Base-by-base conservation (phyloP, 2,113 vertebrate genomes). In the Callipepla squamata region DNA sequence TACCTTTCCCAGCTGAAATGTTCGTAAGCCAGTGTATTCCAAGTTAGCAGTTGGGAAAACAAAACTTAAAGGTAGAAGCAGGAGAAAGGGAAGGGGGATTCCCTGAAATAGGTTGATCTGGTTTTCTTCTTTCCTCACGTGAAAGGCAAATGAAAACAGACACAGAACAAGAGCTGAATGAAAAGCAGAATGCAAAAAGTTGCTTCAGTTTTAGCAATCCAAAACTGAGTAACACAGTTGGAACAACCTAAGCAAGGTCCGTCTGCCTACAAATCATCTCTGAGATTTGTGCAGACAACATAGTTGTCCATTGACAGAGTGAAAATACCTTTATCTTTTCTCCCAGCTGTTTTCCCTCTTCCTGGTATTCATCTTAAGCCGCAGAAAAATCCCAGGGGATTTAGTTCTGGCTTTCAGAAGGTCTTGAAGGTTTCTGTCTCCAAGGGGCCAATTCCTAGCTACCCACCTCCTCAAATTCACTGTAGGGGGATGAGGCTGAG, bases 401-500 rank as follows among this genome's bases (percentile, higher is more conserved):
- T 55, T 32, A 53, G 73, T 72, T 55, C 16, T 23, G 42, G 44
- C 61, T 90, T 77, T n/a, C 85, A 79, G 42, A 13, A 0, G 7
- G n/a, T 68, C 67, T 25, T 8, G 62, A 85, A 75, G 50, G 2
- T 32, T 44, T 89, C n/a, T 59, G 20, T 44, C 53, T 68, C 47
- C 59, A 40, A 78, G 78, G 81, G 36, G n/a, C 42, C 8, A 4
- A 77, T 58, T 63, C 72, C 90, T 97, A 97, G 91, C 96, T 97
- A 87, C 95, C 93, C 2, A 2, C 80, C 15, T 98, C 98, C 66
- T 97, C 97, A 10, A 94, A 91, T 76, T 98, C 98, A 61, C 98
- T 98, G 91, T 97, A 97, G 67, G 98, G 98, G 6, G 98, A 98
- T 6, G 97, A 97, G 7, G 87, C 94, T 20, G 95, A 95, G 3